Percentiles rank a stretch among this genome's conserved stretches.
phyloP scores from a whole-genome alignment of 2,888 invertebrate genomes.

The Pollenia amentaria region DNA sequence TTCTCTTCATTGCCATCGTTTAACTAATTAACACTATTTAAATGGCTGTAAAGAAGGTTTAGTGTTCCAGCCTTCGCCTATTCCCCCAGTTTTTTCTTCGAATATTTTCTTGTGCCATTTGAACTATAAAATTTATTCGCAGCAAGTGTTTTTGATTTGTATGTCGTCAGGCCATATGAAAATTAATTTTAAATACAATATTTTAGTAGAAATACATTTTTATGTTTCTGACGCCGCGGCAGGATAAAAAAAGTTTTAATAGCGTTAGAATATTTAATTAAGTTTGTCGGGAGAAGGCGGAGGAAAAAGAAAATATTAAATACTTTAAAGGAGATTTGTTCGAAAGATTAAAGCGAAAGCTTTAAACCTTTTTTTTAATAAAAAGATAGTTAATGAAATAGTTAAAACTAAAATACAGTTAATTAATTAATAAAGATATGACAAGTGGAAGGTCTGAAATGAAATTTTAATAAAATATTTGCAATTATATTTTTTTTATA shows the following conservation, averaged over 20 bases:
- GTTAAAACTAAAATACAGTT: too few relatives aligned
- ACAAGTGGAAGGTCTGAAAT: too few relatives aligned
- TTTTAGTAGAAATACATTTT: neutral
- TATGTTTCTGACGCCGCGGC: neutral
- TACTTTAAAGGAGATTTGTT: neutral
- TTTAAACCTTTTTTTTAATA: too few relatives aligned
- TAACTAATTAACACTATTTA: conserved; percentile 3
- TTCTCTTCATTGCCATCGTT: neutral
- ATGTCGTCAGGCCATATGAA: neutral
- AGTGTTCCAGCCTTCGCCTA: neutral
- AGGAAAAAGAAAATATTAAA: neutral
- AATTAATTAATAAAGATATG: too few relatives aligned
- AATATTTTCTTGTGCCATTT: neutral
- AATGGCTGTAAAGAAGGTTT: neutral
- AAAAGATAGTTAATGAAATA: too few relatives aligned
- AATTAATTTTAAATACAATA: neutral
- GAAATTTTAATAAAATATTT: too few relatives aligned
- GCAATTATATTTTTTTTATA: too few relatives aligned
- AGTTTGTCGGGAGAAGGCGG: neutral
- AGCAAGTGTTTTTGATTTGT: conserved; percentile 14
- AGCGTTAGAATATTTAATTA: neutral
- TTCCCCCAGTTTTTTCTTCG: neutral
- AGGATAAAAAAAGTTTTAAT: too few relatives aligned
- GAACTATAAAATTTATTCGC: neutral
- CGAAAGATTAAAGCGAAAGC: neutral